Evolutionary conservation across 2,797 vertebrate genomes (phyloP).

Genomic region (Catostomus latipinnis): DNA sequence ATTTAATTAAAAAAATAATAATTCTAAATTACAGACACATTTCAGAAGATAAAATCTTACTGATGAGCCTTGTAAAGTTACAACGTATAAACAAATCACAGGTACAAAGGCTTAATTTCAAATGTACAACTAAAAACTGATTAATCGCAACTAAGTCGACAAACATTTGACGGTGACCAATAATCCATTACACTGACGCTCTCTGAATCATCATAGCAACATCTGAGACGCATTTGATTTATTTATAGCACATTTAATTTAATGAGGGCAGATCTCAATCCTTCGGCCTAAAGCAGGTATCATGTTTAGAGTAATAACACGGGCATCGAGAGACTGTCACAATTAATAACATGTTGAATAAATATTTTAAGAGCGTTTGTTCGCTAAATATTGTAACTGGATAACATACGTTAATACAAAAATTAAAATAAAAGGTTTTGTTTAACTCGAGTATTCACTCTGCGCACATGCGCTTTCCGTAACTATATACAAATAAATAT

Average conservation of each 20-base stretch:
- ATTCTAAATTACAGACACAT: no score
- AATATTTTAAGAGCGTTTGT: background rate
- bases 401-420: no score
- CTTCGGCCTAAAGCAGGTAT: background rate
- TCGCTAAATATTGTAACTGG: background rate
- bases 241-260: slow-evolving; percentile 19
- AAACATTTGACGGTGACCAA: background rate
- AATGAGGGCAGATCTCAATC: background rate
- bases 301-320: background rate
- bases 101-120: background rate
- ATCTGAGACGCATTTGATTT: slow-evolving; percentile 23
- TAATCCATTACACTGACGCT: no score
- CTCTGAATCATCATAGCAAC: background rate
- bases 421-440: no score
- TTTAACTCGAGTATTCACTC: background rate
- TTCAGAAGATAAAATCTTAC: no score
- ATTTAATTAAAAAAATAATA: no score
- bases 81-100: no score
- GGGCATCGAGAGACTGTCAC: no score
- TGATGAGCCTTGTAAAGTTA: no score
- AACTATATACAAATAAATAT: background rate
- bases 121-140: no score
- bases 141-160: no score
- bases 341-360: background rate
- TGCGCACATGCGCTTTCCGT: background rate